Evolutionary conservation across 2,888 invertebrate species (phyloP), one percentile per base, ranked within the genome.

Genomic region (Ophioninae sp.): DNA sequence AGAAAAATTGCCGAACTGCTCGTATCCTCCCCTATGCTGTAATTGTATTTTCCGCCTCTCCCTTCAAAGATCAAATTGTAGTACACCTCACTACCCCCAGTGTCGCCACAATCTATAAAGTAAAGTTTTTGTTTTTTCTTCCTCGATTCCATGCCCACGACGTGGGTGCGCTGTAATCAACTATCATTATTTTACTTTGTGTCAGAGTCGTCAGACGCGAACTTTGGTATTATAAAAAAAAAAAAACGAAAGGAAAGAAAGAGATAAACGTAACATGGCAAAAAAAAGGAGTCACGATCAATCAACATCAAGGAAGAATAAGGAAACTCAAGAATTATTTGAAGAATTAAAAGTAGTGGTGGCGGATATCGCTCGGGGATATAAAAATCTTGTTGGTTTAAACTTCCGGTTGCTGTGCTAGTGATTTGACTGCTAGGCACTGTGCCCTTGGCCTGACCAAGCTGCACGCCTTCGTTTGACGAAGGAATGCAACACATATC

Each of bases 181-280:
- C 21, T 73, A 13, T 65, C 67, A 73, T 79, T 79, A 50, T 74
- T 73, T 79, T 39, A 68, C 73, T 68, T 79, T 74, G 74, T 74
- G 68, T 68, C 73, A 73, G 68, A 50, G 37, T 67, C 73, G 74
- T 56, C 74, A 74, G 39, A 65, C 70, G 62, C 64, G 59, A 75
- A 70, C 44, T 30, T 30, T 30, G n/a, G n/a, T n/a, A n/a, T 62
- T 67, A 64, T 37, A 61, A 65, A 50, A 50, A n/a, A n/a, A n/a
- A n/a, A n/a, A n/a, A n/a, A n/a, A n/a, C n/a, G n/a, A 75, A 59
- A 6, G 59, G 0, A 69, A 59, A 76, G 44, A 44, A 67, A 21
- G 50, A 21, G 56, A 76, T 57, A 64, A 76, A 30, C 30, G 30
- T 30, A 30, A 30, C 30, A 30, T 70, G 76, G 65, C 57, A 65